Base-by-base conservation (phyloP, 1,140 invertebrate species). In the Leguminivora glycinivorella region DNA sequence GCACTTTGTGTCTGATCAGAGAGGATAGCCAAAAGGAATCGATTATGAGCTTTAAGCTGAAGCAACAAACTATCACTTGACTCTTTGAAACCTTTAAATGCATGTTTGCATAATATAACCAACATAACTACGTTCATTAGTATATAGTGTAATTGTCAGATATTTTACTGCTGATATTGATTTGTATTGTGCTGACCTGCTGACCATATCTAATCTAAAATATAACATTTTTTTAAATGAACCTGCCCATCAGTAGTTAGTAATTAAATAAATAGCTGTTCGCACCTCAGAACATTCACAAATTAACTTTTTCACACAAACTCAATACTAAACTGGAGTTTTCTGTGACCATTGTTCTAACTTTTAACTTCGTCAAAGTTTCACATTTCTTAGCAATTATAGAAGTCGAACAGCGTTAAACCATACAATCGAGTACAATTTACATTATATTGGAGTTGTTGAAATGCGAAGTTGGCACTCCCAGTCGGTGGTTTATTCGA, bases 401-500 rank as follows among this genome's bases (percentile, higher is more conserved):
- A 29, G 26, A 63, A 63, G 29, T 63, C 58, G 26, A 17, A 63
- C 26, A 63, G 17, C 25, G 26, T n/a, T 63, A 63, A 29, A 29
- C 24, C 58, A 31, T 63, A 63, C 58, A 29, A 60, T 60, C n/a
- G 25, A 29, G 25, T 26, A 26, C 25, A 63, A 63, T 63, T 34
- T 63, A 34, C 7, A 31, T 63, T 31, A 29, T 63, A 63, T 34
- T 14, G 12, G 17, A 26, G 58, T 63, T 63, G 25, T 17, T 29
- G 25, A 63, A 63, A 29, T 63, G 58, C 24, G 58, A 22, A 63
- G 58, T 63, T 63, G n/a, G 6, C 47, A 52, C 47, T 19, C 47
- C 47, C 47, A 52, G 29, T 1, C 58, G 58, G 25, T 29, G 58
- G 58, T 58, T 63, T 17, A 63, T 26, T 63, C 70, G 69, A 77